These are phyloP conservation scores for Sylvietta virens DNA, from an alignment of 2,113 vertebrate genomes.

Conservation along the genomic window DNA sequence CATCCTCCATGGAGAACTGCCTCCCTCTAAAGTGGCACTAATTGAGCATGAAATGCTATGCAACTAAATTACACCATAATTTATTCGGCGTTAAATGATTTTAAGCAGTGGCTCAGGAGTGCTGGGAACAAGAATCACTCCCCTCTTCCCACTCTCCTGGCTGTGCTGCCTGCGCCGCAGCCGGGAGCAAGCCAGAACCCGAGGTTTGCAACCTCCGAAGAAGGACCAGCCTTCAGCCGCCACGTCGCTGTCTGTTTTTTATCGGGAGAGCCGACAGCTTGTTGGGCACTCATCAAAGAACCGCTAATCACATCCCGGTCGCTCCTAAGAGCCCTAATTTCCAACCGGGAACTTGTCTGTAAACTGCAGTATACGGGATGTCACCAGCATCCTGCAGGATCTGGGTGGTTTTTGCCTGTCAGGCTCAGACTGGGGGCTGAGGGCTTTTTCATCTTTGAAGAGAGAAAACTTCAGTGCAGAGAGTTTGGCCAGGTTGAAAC, in stretches of 20 bases:
- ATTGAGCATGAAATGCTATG: slow-evolving; percentile 63
- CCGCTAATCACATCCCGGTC: not conserved
- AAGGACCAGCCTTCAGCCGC: accelerated
- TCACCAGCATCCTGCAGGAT: not conserved
- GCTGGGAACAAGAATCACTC: not conserved
- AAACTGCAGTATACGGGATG: not conserved
- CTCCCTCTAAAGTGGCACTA: slow-evolving; percentile 53
- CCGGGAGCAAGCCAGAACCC: accelerated
- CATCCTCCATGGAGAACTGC: not conserved
- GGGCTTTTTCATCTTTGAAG: not conserved
- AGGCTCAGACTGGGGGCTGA: not conserved
- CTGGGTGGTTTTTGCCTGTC: not conserved
- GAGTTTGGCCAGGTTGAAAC: not conserved
- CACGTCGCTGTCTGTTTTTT: not conserved
- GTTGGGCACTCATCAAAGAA: not conserved
- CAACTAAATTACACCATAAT: slow-evolving; percentile 56
- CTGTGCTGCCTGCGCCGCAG: accelerated
- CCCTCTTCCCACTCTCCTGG: not conserved
- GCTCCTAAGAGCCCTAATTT: not conserved
- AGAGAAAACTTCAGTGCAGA: not conserved
- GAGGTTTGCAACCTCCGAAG: accelerated
- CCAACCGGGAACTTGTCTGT: accelerated
- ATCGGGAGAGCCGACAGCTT: not conserved
- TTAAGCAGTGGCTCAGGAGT: slow-evolving; percentile 22
- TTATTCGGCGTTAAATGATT: slow-evolving; percentile 57